Evolutionary conservation across 1,140 invertebrate species (phyloP).

Genomic region (Leucophenga varia): DNA sequence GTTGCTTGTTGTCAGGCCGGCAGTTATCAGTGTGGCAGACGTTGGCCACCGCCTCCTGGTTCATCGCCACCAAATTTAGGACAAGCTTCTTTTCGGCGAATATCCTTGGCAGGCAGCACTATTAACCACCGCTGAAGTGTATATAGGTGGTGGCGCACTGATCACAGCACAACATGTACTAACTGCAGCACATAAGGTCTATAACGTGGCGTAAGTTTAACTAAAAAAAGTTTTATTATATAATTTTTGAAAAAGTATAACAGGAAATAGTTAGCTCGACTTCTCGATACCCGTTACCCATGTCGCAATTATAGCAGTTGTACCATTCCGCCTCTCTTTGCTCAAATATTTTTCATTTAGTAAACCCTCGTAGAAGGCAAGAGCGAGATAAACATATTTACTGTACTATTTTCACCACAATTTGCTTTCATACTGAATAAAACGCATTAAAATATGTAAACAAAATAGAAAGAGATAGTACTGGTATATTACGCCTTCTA

Average conservation of each 20-base stretch:
- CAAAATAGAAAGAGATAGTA: too few species aligned
- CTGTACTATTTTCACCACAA: too few species aligned
- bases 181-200: constrained; percentile 70
- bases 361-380: too few species aligned
- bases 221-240: background rate
- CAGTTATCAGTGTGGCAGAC: constrained; percentile 43
- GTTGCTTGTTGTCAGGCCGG: constrained; percentile 44
- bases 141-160: constrained; percentile 69
- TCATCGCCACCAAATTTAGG: constrained; percentile 22
- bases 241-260: constrained; percentile 1
- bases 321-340: too few species aligned
- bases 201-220: constrained; percentile 61
- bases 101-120: constrained; percentile 58
- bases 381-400: too few species aligned
- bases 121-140: constrained; percentile 59
- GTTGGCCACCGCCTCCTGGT: constrained; percentile 42
- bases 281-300: too few species aligned
- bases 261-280: background rate
- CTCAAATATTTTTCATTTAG: too few species aligned
- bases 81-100: constrained; percentile 44
- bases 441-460: too few species aligned
- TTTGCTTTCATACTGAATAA: too few species aligned
- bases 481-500: too few species aligned
- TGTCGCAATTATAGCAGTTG: too few species aligned
- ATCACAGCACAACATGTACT: constrained; percentile 65